Evolutionary conservation across 2,113 vertebrate genomes (phyloP), one percentile per base, ranked within the genome.

Genomic region (Sarotherodon lohbergeri): DNA sequence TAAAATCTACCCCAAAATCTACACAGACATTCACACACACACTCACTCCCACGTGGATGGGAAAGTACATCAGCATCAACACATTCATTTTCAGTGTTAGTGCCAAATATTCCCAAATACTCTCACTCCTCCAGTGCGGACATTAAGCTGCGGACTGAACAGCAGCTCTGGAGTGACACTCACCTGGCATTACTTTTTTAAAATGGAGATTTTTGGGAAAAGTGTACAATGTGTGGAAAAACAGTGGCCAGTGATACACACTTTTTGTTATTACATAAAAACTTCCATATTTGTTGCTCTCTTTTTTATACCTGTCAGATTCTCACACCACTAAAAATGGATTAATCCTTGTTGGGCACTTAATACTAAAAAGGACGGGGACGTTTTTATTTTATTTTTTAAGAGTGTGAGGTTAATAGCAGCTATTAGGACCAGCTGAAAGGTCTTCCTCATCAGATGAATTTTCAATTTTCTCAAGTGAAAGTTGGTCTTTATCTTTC

Each of bases 1-100:
- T 34, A 99, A 99, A 96, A 97, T 98, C 93, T 99, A 98, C 95
- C 98, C 98, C 89, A 99, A 98, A 95, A 97, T 99, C 89, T 99
- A 98, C 94, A 98, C 98, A 1, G 99, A 99, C 94, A 98, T 99
- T 93, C 97, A 98, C 97, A 96, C 98, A 34, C 97, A 98, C 96
- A 96, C 98, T 54, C 97, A 98, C 96, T 96, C 98, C 3, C 97
- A 98, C 2, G 97, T 98, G 95, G 98, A 99, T 24, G 98, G 98
- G 82, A 99, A 98, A 93, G 96, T 98, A 16, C 98, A 98, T 87
- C 98, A 98, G 94, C 98, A 98, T 91, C 98, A 99, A 84, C 98
- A 99, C 94, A 97, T 98, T 55, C 98, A 99, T 92, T 99, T 97
- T 93, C 98, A 99, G 92, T 99, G 98, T 97, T 99, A 97, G 88